Conservation (phyloP, 2,888 invertebrate genomes). For the Ypsolopha sequella region DNA sequence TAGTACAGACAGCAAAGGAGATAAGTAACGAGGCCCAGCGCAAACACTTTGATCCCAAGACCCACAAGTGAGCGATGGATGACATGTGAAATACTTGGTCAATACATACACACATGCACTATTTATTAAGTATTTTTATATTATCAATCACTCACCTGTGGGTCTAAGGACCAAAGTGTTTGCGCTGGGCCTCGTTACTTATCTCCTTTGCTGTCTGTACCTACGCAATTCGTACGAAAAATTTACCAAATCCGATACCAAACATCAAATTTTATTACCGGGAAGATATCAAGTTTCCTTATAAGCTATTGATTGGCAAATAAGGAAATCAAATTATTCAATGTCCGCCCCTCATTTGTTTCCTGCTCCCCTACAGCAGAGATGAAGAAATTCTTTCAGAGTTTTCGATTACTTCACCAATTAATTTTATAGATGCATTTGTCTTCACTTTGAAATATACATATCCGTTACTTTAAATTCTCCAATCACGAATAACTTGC, state of each 20-base stretch:
- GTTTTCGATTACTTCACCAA: conserved; percentile 71
- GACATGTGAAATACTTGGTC: no score
- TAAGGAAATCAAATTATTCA: conserved; percentile 71
- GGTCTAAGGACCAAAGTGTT: no score
- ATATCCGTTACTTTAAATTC: conserved; percentile 3
- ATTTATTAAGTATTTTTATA: no score
- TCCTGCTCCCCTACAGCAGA: conserved; percentile 59
- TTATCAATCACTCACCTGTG: no score
- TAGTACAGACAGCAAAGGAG: no score
- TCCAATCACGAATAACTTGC: background rate
- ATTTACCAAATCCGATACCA: background rate
- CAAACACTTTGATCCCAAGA: no score
- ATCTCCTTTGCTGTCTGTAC: no score
- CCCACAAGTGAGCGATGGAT: no score
- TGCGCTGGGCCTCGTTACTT: no score
- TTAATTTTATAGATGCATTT: conserved; percentile 71
- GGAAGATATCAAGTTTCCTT: conserved; percentile 31
- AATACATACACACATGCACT: no score
- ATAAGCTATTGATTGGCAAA: conserved; percentile 68
- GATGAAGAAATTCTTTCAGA: conserved; percentile 70
- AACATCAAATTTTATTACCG: background rate
- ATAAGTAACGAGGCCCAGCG: no score
- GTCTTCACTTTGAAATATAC: conserved; percentile 56
- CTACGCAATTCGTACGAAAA: background rate
- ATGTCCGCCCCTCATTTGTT: conserved; percentile 70